phyloP scores from a whole-genome alignment of 2,113 vertebrate genomes.

The Procapra przewalskii region DNA sequence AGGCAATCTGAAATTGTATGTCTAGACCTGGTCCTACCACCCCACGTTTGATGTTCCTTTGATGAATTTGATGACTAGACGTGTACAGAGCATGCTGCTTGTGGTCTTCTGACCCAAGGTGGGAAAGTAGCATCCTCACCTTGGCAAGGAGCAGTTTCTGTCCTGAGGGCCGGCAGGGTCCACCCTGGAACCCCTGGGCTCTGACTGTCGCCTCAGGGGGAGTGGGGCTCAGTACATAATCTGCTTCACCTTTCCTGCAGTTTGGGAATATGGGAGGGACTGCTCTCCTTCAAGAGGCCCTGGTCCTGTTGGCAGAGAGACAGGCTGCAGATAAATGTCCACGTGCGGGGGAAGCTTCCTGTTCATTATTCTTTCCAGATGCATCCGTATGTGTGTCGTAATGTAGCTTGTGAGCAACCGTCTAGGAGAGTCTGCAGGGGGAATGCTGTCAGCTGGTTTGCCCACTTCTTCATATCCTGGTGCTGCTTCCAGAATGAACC shows the following conservation, averaged over 20 bases:
- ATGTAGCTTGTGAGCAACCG: not conserved
- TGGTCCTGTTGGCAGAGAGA: not conserved
- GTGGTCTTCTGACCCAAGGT: not conserved
- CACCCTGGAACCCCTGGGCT: fast-evolving
- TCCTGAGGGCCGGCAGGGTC: not conserved
- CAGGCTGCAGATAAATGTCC: not conserved
- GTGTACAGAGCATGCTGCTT: not conserved
- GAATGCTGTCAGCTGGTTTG: not conserved
- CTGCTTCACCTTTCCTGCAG: not conserved
- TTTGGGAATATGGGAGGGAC: not conserved
- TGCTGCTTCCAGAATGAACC: not conserved
- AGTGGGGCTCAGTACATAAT: fast-evolving
- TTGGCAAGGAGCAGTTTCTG: not conserved
- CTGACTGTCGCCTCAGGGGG: too few species aligned
- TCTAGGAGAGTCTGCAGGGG: not conserved
- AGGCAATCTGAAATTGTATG: not conserved
- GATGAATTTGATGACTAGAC: not conserved
- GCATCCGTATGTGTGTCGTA: not conserved
- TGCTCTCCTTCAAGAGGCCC: not conserved
- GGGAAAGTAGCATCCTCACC: not conserved
- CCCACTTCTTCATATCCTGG: not conserved
- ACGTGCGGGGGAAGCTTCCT: not conserved
- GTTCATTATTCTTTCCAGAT: not conserved
- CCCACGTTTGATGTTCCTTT: not conserved
- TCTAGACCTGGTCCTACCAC: not conserved